These are phyloP conservation scores for Engystomops pustulosus DNA, from an alignment of 2,113 vertebrate species.

Conservation along the genomic window DNA sequence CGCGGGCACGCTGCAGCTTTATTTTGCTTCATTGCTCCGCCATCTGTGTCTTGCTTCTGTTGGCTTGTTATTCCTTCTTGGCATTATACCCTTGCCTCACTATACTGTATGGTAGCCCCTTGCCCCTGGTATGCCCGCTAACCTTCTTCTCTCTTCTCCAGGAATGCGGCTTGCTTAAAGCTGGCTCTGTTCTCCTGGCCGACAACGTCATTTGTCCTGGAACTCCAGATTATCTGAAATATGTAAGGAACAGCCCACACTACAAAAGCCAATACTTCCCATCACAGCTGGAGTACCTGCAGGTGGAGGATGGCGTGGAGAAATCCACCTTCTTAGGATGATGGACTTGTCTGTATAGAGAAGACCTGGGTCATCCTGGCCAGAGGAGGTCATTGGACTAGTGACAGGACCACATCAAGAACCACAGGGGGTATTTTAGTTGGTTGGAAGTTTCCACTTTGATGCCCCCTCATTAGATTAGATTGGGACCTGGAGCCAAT, in stretches of 20 bases:
- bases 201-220: constrained; percentile 79
- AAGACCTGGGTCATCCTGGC: no score
- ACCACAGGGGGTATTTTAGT: neutral
- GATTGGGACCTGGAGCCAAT: neutral
- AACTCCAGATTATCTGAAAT: constrained; percentile 75
- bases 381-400: neutral
- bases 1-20: neutral
- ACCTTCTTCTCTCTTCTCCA: constrained; percentile 44
- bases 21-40: neutral
- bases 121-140: neutral
- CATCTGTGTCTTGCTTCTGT: neutral
- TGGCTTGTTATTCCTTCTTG: neutral
- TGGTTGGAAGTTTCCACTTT: neutral
- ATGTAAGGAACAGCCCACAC: constrained; percentile 68
- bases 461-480: neutral
- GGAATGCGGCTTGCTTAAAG: constrained; percentile 71
- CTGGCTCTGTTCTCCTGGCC: constrained; percentile 73
- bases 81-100: neutral
- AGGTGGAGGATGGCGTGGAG: constrained; percentile 74
- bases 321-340: constrained; percentile 76
- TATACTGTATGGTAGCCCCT: neutral
- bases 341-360: neutral
- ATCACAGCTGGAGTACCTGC: constrained; percentile 78
- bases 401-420: no score
- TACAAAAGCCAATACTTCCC: constrained; percentile 75